A percentile compares a stretch with the other conserved stretches of the same genome.
phyloP scores from a whole-genome alignment of 2,888 invertebrate species.

The Ophioninae sp. region DNA sequence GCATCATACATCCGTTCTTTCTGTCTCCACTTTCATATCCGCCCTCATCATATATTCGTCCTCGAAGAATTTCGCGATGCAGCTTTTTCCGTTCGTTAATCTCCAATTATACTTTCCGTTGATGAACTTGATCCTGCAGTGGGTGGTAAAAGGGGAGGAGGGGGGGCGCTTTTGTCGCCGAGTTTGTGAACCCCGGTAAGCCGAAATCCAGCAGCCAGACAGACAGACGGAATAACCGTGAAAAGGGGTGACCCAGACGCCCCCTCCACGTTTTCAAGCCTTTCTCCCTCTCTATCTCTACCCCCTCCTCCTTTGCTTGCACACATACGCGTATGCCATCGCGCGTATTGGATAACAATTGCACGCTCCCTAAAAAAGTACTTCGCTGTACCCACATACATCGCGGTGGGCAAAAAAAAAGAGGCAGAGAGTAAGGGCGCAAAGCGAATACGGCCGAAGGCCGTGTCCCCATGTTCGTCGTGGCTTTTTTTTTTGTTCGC shows the following conservation, averaged over 20 bases:
- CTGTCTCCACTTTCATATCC: not conserved
- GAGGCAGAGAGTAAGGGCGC: not conserved
- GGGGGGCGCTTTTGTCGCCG: not conserved
- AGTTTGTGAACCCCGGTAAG: constrained; percentile 74
- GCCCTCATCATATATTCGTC: not conserved
- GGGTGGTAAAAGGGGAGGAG: not conserved
- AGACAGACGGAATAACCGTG: constrained; percentile 74
- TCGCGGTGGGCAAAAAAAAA: not conserved
- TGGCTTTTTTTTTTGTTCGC: constrained; percentile 6
- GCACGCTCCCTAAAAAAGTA: constrained; percentile 48
- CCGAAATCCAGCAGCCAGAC: constrained; percentile 65
- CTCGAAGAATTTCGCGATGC: constrained; percentile 5
- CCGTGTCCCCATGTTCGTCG: not conserved
- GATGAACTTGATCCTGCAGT: not conserved
- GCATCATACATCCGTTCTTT: constrained; percentile 30
- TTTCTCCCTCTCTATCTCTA: constrained; percentile 29
- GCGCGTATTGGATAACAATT: constrained; percentile 71
- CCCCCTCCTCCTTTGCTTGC: not conserved
- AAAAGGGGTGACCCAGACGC: constrained; percentile 80
- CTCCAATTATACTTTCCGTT: not conserved
- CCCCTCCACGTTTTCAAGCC: constrained; percentile 74
- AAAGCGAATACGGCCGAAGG: constrained; percentile 4
- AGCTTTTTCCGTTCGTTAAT: constrained; percentile 7
- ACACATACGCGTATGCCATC: constrained; percentile 24
- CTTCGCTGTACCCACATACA: constrained; percentile 19